Percentiles rank a stretch among this genome's conserved stretches.
Conservation (phyloP, 2,888 invertebrate genomes). For the Cosmia trapezina region DNA sequence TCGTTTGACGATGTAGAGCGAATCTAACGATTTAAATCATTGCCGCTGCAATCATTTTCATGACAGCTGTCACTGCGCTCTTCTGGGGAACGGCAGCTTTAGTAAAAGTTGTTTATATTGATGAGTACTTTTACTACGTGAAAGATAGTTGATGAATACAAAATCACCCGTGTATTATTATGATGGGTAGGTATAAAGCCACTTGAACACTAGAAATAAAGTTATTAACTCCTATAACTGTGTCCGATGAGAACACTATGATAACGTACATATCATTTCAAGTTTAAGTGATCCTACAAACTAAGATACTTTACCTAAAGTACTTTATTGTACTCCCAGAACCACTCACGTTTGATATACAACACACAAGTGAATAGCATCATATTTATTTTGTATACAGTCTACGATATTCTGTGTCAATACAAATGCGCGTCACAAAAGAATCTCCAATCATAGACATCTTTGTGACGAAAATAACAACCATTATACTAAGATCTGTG, state of each 20-base stretch:
- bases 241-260: constrained; percentile 2
- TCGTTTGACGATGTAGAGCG: no score
- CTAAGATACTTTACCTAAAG: constrained; percentile 17
- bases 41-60: background rate
- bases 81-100: background rate
- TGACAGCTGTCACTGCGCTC: background rate
- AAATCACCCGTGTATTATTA: no score
- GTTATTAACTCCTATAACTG: constrained; percentile 14
- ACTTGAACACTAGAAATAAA: constrained; percentile 12
- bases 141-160: no score
- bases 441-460: constrained; percentile 64
- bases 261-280: constrained; percentile 2
- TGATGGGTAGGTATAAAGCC: background rate
- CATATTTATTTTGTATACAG: constrained; percentile 50
- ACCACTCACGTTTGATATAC: constrained; percentile 27
- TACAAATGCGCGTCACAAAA: constrained; percentile 58
- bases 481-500: constrained; percentile 40
- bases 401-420: constrained; percentile 55
- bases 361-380: constrained; percentile 28
- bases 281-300: constrained; percentile 25
- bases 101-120: background rate
- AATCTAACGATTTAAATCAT: no score
- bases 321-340: constrained; percentile 20
- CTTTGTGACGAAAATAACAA: constrained; percentile 55
- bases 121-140: background rate